Percentiles rank a stretch among this genome's conserved stretches.
phyloP scores from a whole-genome alignment of 2,113 vertebrate species.

The Pelmatolapia mariae region DNA sequence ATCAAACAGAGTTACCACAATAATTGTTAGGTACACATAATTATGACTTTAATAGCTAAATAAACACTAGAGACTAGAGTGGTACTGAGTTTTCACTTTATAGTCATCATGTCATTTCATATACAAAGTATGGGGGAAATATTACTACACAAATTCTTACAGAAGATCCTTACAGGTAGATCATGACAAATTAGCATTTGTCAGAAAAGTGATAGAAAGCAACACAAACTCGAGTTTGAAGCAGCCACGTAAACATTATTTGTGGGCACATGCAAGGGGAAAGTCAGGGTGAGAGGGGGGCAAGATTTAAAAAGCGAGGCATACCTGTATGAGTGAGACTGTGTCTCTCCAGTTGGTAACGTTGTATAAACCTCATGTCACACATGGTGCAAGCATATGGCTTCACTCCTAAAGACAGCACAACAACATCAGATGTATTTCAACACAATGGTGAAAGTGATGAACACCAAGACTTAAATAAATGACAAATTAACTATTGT shows the following conservation, averaged over 20 bases:
- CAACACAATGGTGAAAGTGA: neutral
- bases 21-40: neutral
- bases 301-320: neutral
- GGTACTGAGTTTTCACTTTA: neutral
- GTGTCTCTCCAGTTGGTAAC: slow-evolving; percentile 73
- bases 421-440: slow-evolving; percentile 37
- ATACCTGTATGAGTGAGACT: slow-evolving; percentile 72
- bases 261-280: slow-evolving; percentile 29
- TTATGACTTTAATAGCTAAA: neutral
- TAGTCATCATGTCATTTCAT: slow-evolving; percentile 55
- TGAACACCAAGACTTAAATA: neutral
- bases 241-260: slow-evolving; percentile 38
- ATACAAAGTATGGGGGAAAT: slow-evolving; percentile 20
- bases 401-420: slow-evolving; percentile 68
- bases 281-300: neutral
- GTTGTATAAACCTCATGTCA: slow-evolving; percentile 73
- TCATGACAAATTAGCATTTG: slow-evolving; percentile 1
- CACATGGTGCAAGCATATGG: slow-evolving; percentile 74
- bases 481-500: neutral
- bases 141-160: neutral
- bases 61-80: neutral
- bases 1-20: neutral
- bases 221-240: slow-evolving; percentile 64
- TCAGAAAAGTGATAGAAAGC: slow-evolving; percentile 7
- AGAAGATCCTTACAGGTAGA: neutral